Evolutionary conservation across 2,113 vertebrate species (phyloP).

Genomic region (Chlorodrepanis virens): DNA sequence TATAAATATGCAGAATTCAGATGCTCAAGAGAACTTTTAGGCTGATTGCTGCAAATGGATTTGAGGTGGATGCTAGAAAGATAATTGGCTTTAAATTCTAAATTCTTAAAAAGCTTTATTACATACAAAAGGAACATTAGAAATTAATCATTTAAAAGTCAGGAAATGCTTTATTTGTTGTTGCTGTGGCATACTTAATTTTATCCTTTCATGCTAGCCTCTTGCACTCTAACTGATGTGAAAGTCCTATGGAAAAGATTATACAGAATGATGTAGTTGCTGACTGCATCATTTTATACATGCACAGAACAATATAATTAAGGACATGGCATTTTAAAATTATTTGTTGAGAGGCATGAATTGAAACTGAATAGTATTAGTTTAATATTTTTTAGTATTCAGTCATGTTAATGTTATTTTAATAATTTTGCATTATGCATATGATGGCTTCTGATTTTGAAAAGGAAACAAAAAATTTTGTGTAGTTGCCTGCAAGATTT

Average conservation of each 20-base stretch:
- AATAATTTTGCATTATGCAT: neutral
- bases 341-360: neutral
- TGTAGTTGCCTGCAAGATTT: neutral
- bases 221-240: neutral
- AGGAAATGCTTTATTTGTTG: neutral
- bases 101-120: neutral
- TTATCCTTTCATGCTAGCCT: neutral
- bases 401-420: neutral
- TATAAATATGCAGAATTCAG: neutral
- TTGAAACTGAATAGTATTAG: neutral
- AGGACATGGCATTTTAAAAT: neutral
- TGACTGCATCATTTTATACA: neutral
- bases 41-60: neutral
- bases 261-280: neutral
- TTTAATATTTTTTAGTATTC: neutral
- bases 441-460: neutral
- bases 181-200: neutral
- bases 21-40: neutral
- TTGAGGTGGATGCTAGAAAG: neutral
- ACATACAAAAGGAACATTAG: neutral
- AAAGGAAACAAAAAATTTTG: neutral
- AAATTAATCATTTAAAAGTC: neutral
- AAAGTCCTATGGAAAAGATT: neutral
- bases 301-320: neutral
- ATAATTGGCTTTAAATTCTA: neutral